phyloP scores from a whole-genome alignment of 2,797 vertebrate species.

The Darevskia nairensis region DNA sequence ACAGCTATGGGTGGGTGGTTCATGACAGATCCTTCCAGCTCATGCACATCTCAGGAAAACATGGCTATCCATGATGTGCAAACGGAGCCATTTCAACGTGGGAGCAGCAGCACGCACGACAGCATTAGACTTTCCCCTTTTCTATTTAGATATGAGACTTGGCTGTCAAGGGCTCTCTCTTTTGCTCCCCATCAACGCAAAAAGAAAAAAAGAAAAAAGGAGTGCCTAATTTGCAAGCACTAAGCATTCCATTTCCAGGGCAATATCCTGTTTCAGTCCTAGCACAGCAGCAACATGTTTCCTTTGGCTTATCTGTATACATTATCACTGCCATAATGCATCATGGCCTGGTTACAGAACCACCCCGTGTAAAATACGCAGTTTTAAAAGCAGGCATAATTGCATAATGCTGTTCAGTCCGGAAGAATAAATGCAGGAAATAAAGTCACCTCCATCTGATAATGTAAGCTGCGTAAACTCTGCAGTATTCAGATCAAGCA shows the following conservation, averaged over 20 bases:
- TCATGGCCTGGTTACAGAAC: slow-evolving; percentile 73
- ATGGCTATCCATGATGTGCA: background rate
- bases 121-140: background rate
- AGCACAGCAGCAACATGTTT: slow-evolving; percentile 75
- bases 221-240: slow-evolving; percentile 67
- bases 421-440: slow-evolving; percentile 80
- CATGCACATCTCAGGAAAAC: too few relatives aligned
- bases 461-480: slow-evolving; percentile 75
- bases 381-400: slow-evolving; percentile 82
- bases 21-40: too few relatives aligned
- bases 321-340: slow-evolving; percentile 80
- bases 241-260: slow-evolving; percentile 59
- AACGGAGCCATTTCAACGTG: background rate
- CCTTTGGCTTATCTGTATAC: slow-evolving; percentile 77
- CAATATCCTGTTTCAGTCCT: slow-evolving; percentile 71
- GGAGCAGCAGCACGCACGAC: background rate
- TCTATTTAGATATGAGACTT: background rate
- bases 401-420: slow-evolving; percentile 79
- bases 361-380: slow-evolving; percentile 81
- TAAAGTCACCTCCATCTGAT: slow-evolving; percentile 80
- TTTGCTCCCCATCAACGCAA: slow-evolving; percentile 20
- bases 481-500: slow-evolving; percentile 67
- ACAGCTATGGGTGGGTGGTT: too few relatives aligned
- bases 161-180: background rate
- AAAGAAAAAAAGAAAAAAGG: background rate